Conservation (phyloP, 2,888 invertebrate species). For the Chymomyza amoena region DNA sequence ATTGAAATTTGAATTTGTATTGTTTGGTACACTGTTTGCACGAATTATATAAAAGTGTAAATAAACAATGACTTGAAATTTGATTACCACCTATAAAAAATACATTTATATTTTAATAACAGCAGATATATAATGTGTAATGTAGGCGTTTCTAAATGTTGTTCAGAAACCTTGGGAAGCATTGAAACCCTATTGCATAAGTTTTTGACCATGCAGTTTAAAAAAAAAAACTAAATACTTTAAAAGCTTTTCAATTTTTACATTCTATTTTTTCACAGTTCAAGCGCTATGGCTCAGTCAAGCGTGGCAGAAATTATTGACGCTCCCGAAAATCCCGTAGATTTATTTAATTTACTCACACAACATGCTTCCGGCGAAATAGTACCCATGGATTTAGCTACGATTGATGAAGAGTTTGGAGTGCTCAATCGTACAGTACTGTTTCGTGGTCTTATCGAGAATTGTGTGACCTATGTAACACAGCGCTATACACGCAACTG, state of each 20-base stretch:
- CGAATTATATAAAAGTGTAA: too few species aligned
- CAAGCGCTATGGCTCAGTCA: conserved; percentile 17
- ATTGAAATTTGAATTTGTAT: not conserved
- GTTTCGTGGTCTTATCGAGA: conserved; percentile 68
- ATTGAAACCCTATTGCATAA: too few species aligned
- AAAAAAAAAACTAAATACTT: too few species aligned
- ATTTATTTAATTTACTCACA: conserved; percentile 62
- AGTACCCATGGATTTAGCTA: conserved; percentile 72
- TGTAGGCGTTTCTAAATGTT: too few species aligned
- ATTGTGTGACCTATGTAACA: conserved; percentile 69
- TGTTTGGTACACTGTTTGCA: not conserved
- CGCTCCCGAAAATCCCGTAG: conserved; percentile 55
- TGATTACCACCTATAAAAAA: too few species aligned
- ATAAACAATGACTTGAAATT: too few species aligned
- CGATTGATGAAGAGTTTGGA: conserved; percentile 71
- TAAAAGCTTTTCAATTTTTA: too few species aligned
- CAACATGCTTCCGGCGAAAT: conserved; percentile 8
- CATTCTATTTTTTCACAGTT: too few species aligned
- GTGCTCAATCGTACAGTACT: conserved; percentile 73
- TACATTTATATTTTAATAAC: too few species aligned
- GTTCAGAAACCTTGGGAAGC: too few species aligned
- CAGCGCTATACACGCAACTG: conserved; percentile 73
- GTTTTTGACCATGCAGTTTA: too few species aligned
- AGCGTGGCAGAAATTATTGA: conserved; percentile 54
- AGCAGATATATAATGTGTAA: too few species aligned